Conservation (phyloP, 2,113 vertebrate species). For the Romanogobio albipinnatus region DNA sequence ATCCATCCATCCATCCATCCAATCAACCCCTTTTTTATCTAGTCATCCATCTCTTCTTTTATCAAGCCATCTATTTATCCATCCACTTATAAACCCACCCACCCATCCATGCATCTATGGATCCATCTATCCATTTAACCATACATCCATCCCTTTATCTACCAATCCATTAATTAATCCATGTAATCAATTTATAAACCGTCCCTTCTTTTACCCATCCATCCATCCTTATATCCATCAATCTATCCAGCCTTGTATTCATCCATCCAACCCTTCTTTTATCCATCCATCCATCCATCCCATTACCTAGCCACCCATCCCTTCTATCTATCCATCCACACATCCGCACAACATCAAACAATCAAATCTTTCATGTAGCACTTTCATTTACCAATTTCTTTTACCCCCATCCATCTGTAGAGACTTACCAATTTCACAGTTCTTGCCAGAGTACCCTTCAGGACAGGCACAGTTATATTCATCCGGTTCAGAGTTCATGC, state of each 20-base stretch:
- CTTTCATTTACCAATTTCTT: neutral
- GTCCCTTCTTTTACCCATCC: neutral
- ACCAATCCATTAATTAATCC: too few relatives aligned
- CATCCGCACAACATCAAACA: neutral
- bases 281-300: neutral
- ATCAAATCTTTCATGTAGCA: neutral
- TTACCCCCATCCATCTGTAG: neutral
- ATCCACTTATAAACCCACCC: too few relatives aligned
- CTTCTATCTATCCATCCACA: neutral
- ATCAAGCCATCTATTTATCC: too few relatives aligned
- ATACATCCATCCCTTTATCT: too few relatives aligned
- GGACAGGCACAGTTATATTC: slow-evolving; percentile 90
- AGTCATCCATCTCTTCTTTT: neutral
- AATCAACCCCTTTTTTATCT: neutral
- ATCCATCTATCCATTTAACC: too few relatives aligned
- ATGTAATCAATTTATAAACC: too few relatives aligned
- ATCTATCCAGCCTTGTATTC: neutral
- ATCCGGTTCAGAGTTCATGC: slow-evolving; percentile 92
- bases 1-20: neutral
- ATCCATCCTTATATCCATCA: neutral
- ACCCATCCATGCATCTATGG: too few relatives aligned
- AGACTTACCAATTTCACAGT: slow-evolving; percentile 87
- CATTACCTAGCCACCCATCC: neutral
- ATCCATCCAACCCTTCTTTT: neutral
- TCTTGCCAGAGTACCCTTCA: slow-evolving; percentile 90